These are phyloP conservation scores for Stenopsyche tienmushanensis DNA, from an alignment of 1,140 invertebrate genomes.

Conservation along the genomic window DNA sequence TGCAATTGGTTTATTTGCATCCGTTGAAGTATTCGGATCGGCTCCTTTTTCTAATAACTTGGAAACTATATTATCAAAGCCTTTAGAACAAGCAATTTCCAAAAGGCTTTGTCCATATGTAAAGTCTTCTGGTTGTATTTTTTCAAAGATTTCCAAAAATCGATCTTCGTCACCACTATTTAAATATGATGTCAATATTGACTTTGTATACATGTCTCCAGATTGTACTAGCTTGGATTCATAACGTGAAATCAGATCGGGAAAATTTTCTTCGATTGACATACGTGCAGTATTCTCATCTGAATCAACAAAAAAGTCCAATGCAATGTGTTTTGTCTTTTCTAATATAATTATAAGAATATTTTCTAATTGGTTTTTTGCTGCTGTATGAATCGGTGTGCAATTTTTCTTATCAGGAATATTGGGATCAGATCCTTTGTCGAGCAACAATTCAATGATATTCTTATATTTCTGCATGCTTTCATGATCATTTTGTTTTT, in stretches of 20 bases:
- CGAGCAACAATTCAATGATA: constrained; percentile 58
- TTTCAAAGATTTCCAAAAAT: constrained; percentile 58
- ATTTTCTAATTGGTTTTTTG: constrained; percentile 56
- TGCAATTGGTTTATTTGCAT: constrained; percentile 55
- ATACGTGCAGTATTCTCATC: constrained; percentile 58
- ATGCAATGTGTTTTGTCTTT: constrained; percentile 53
- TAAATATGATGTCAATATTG: constrained; percentile 58
- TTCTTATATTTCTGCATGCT: constrained; percentile 51
- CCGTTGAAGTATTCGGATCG: constrained; percentile 54
- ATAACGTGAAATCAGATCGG: constrained; percentile 60
- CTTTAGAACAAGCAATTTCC: constrained; percentile 59
- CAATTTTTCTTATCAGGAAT: constrained; percentile 60
- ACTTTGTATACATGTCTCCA: too few species aligned
- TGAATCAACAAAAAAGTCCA: constrained; percentile 61
- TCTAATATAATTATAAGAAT: constrained; percentile 53
- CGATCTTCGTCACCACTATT: constrained; percentile 58
- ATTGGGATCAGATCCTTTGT: constrained; percentile 64
- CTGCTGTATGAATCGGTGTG: constrained; percentile 65
- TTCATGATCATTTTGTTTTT: constrained; percentile 50
- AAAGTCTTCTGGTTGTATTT: constrained; percentile 56
- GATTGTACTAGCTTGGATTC: too few species aligned
- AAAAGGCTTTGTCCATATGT: constrained; percentile 43
- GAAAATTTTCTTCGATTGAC: constrained; percentile 61
- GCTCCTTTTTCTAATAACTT: constrained; percentile 58
- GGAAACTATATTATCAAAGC: constrained; percentile 58